Conservation (phyloP, 2,888 invertebrate species). For the Macrosoma leucophasiata region DNA sequence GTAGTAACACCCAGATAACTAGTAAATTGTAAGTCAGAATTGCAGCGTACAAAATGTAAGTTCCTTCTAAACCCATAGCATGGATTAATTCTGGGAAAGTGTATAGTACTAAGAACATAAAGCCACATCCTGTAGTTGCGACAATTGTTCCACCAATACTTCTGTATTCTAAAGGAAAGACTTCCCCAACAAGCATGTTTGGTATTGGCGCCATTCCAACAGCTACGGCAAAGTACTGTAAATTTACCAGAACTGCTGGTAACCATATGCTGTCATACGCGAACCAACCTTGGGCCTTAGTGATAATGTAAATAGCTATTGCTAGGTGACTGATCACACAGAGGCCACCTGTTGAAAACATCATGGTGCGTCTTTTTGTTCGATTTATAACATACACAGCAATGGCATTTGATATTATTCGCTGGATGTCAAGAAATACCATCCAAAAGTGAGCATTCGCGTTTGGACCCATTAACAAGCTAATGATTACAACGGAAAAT, state of each 20-base stretch:
- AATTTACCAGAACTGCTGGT: slow-evolving; percentile 60
- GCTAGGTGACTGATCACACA: slow-evolving; percentile 71
- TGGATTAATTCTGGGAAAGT: slow-evolving; percentile 70
- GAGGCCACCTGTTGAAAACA: slow-evolving; percentile 73
- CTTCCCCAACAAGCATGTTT: slow-evolving; percentile 81
- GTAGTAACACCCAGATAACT: slow-evolving; percentile 71
- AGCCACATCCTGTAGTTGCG: slow-evolving; percentile 69
- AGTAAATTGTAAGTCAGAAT: slow-evolving; percentile 65
- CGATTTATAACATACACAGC: slow-evolving; percentile 77
- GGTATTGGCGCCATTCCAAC: slow-evolving; percentile 78
- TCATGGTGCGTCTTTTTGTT: slow-evolving; percentile 74
- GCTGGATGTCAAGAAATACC: slow-evolving; percentile 76
- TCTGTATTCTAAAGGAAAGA: slow-evolving; percentile 76
- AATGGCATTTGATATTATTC: slow-evolving; percentile 73
- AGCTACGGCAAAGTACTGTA: slow-evolving; percentile 71
- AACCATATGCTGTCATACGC: slow-evolving; percentile 49
- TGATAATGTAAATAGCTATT: slow-evolving; percentile 70
- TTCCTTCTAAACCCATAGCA: slow-evolving; percentile 64
- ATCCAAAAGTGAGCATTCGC: slow-evolving; percentile 78
- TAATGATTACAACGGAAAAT: slow-evolving; percentile 78
- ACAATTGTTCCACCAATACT: slow-evolving; percentile 78
- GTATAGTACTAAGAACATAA: slow-evolving; percentile 78
- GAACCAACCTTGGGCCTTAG: slow-evolving; percentile 30
- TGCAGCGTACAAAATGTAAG: slow-evolving; percentile 74
- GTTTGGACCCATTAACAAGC: slow-evolving; percentile 67